Evolutionary conservation across 1,140 invertebrate genomes (phyloP), one percentile per base, ranked within the genome.

Genomic region (Neotoxoptera formosana): DNA sequence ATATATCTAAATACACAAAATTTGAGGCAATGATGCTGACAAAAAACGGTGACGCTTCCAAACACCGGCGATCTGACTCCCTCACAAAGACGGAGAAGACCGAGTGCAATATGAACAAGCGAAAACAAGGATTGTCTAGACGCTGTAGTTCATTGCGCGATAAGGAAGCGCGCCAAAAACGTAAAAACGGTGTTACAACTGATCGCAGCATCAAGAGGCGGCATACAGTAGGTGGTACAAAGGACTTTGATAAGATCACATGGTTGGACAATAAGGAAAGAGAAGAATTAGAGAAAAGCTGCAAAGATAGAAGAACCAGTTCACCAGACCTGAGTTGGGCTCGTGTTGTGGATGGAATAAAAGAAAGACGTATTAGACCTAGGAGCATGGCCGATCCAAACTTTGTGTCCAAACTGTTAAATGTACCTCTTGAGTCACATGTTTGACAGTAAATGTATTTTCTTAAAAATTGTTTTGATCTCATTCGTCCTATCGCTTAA

Each of bases 181-280:
- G 97, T 91, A 97, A 97, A 95, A 97, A 97, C 95, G 97, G 97
- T 60, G 97, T 97, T 96, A 88, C 51, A 67, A 93, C 90, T 76
- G 93, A 90, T 90, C 96, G 96, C 1, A 92, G 94, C 20, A 98
- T 98, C 94, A 98, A 98, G 95, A 96, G 98, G 25, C 96, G 98
- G n/a, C 98, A 99, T 95, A 99, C 98, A 2, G 98, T 99, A 0
- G 98, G 98, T 53, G 98, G 98, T 34, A 98, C 97, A 0, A 97
- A 98, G 95, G 98, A 99, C 95, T 97, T 97, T 51, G 97, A 97
- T 94, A 97, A 97, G 94, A 95, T 97, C 89, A 96, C 95, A 90
- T 97, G 96, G 96, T 94, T 96, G 93, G 96, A 96, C 93, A 96
- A 96, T 94, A 95, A 96, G 93, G 94, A 96, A 53, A 95, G 96